phyloP scores from a whole-genome alignment of 2,113 vertebrate genomes.

The Oryctolagus cuniculus region DNA sequence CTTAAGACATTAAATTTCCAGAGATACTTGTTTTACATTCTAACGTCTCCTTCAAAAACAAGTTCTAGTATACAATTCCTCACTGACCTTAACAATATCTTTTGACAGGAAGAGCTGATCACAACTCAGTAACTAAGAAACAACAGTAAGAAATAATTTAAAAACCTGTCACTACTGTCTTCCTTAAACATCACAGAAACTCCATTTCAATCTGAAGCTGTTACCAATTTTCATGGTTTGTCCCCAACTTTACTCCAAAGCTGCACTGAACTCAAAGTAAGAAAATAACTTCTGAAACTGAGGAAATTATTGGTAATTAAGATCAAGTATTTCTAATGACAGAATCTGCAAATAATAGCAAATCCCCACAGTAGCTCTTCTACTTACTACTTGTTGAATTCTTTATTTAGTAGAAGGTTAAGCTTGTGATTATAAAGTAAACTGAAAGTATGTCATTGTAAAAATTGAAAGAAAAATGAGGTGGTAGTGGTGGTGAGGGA shows the following conservation, averaged over 20 bases:
- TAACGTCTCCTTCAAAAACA: neutral
- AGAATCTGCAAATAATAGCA: constrained; percentile 4
- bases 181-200: neutral
- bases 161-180: neutral
- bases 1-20: constrained; percentile 20
- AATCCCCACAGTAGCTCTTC: too few relatives aligned
- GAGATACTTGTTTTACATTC: constrained; percentile 40
- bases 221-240: constrained; percentile 11
- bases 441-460: too few relatives aligned
- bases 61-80: neutral
- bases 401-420: too few relatives aligned
- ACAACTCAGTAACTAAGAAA: neutral
- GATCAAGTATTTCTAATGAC: constrained; percentile 25
- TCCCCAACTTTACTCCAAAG: neutral
- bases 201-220: constrained; percentile 27
- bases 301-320: constrained; percentile 35
- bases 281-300: constrained; percentile 57
- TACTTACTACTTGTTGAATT: too few relatives aligned
- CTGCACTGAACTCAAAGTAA: constrained; percentile 1
- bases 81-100: constrained; percentile 3
- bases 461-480: too few relatives aligned
- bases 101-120: neutral
- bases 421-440: too few relatives aligned
- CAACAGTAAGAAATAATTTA: neutral
- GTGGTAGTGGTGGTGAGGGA: too few relatives aligned